Conservation (phyloP, 2,888 invertebrate species). For the Litoditis marina region DNA sequence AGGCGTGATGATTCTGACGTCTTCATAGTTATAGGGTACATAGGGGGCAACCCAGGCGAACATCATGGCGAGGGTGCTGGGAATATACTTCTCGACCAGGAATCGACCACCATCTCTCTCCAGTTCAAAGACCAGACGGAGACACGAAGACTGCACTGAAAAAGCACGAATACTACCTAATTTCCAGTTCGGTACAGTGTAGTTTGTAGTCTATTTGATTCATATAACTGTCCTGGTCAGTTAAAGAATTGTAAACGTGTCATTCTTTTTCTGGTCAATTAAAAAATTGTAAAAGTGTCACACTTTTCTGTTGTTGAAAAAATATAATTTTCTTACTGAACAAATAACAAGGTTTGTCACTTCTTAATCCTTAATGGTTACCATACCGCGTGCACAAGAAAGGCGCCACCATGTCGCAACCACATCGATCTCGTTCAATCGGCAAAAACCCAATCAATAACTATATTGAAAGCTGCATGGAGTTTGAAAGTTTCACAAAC, state of each 20-base stretch:
- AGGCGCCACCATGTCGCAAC: too few species aligned
- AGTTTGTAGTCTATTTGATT: background rate
- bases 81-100: conserved; percentile 55
- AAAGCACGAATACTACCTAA: conserved; percentile 5
- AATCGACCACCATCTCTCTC: conserved; percentile 56
- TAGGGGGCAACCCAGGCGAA: conserved; percentile 56
- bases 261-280: background rate
- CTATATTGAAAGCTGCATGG: too few species aligned
- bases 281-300: too few species aligned
- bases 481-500: too few species aligned
- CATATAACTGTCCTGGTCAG: background rate
- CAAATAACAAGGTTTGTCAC: too few species aligned
- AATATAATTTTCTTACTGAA: too few species aligned
- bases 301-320: too few species aligned
- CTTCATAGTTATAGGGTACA: conserved; percentile 60
- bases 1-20: conserved; percentile 60
- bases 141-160: conserved; percentile 56
- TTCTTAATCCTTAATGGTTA: too few species aligned
- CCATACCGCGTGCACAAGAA: too few species aligned
- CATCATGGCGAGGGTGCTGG: conserved; percentile 56
- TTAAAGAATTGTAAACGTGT: too few species aligned
- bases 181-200: background rate
- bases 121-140: conserved; percentile 49
- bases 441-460: too few species aligned
- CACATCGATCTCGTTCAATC: too few species aligned